Conservation (phyloP, 2,797 vertebrate species). For the Enoplosus armatus region DNA sequence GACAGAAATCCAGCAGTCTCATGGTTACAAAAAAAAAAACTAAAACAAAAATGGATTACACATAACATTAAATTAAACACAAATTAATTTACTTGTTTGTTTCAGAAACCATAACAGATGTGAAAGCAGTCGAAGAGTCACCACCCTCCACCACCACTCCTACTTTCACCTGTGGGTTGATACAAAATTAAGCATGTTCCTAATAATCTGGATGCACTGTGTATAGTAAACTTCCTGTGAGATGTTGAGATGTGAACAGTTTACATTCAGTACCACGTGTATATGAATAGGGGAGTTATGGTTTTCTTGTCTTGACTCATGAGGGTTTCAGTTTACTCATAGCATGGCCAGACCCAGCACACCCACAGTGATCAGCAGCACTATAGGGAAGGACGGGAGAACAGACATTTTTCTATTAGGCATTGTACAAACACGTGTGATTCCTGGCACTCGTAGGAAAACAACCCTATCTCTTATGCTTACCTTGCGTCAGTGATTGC, state of each 20-base stretch:
- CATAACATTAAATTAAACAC: background rate
- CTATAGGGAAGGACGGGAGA: conserved; percentile 25
- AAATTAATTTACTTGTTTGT: background rate
- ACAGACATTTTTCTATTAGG: background rate
- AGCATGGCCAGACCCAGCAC: conserved; percentile 42
- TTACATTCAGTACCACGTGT: background rate
- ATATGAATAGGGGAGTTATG: background rate
- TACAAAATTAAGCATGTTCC: background rate
- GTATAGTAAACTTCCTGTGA: background rate
- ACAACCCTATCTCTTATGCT: background rate
- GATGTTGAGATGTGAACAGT: background rate
- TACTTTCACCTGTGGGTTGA: background rate
- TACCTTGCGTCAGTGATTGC: conserved; percentile 56
- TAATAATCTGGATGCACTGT: background rate
- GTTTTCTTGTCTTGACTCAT: background rate
- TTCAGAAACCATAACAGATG: background rate
- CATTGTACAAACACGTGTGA: background rate
- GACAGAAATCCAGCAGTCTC: conserved; percentile 39
- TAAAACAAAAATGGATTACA: background rate
- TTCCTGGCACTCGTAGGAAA: background rate
- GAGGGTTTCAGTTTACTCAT: conserved; percentile 32
- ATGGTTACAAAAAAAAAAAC: background rate
- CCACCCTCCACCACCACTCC: background rate
- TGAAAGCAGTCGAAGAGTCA: background rate
- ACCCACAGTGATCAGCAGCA: conserved; percentile 48